Base-by-base conservation (phyloP, 2,888 invertebrate genomes). In the Nomada ferruginata region DNA sequence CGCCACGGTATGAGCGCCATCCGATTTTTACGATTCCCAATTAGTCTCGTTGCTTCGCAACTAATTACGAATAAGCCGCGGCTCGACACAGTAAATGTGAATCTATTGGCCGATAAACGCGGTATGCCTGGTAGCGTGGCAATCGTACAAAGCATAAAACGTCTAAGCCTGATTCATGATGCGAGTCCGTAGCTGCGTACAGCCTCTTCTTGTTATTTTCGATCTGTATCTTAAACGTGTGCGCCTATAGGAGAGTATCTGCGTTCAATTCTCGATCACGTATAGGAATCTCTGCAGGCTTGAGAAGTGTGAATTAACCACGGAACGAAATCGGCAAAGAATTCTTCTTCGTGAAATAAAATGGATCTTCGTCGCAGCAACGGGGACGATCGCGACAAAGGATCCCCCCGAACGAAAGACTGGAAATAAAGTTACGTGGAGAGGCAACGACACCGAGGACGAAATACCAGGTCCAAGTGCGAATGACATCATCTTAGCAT, bases 81-180 rank as follows among this genome's bases (percentile, higher is more conserved):
- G 10, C 72, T 26, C 29, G 70, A 63, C 53, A 36, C 66, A 26
- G 68, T 29, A 68, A 76, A 71, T 61, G 82, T 64, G 76, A 73
- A 81, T 76, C 81, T 81, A 81, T 81, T 23, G 81, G 57, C 36
- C 73, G 76, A 83, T 76, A 77, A 83, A 73, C 69, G 61, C 53
- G 55, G 52, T 47, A 20, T 23, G 69, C 3, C 69, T 44, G 73
- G 61, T 80, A 70, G 73, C 73, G 20, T 42, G n/a, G 59, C 64
- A 47, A 69, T 71, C 55, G 13, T 63, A 70, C 61, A 47, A 57
- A 52, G 52, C 65, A 53, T 74, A 70, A 82, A 81, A 71, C 47
- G 65, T 70, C 66, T 74, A 80, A 80, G 57, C 64, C 47, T 66
- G 82, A 80, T 79, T 79, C 70, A 71, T 61, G 71, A 59, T 18